Evolutionary conservation across 2,797 vertebrate genomes (phyloP).

Genomic region (Sebastes steindachneri): DNA sequence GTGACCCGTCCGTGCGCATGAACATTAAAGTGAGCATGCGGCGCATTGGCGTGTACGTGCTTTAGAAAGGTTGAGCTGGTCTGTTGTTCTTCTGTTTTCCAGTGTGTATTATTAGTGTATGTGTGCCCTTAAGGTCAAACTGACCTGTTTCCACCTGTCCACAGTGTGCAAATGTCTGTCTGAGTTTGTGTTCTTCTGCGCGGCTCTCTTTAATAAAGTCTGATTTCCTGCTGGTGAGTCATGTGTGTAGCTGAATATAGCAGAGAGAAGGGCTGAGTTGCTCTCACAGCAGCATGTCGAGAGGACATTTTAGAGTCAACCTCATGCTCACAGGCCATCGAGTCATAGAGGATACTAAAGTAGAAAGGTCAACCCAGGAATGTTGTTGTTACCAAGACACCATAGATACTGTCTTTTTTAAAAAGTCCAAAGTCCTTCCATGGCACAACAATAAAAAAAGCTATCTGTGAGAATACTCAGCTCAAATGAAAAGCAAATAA

Average conservation of each 20-base stretch:
- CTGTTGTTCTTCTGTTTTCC: neutral
- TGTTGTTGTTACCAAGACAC: neutral
- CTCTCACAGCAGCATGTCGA: neutral
- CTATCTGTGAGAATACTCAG: neutral
- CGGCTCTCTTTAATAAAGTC: neutral
- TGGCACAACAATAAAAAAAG: neutral
- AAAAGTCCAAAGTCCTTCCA: neutral
- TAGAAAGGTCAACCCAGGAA: neutral
- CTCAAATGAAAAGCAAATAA: neutral
- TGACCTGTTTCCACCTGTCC: neutral
- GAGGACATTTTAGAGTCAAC: neutral
- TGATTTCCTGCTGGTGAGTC: conserved; percentile 11
- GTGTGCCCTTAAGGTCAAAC: conserved; percentile 2
- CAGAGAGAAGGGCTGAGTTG: neutral
- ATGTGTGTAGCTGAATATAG: neutral
- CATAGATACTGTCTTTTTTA: neutral
- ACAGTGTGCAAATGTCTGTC: neutral
- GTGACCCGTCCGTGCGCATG: neutral
- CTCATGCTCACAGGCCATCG: neutral
- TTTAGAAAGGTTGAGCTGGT: neutral
- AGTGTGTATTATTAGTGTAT: too few species aligned
- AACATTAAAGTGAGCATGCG: neutral
- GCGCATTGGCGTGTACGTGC: neutral
- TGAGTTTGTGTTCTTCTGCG: neutral
- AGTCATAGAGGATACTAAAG: neutral